Evolutionary conservation across 1,140 invertebrate species (phyloP).

Genomic region (Nomia melanderi): DNA sequence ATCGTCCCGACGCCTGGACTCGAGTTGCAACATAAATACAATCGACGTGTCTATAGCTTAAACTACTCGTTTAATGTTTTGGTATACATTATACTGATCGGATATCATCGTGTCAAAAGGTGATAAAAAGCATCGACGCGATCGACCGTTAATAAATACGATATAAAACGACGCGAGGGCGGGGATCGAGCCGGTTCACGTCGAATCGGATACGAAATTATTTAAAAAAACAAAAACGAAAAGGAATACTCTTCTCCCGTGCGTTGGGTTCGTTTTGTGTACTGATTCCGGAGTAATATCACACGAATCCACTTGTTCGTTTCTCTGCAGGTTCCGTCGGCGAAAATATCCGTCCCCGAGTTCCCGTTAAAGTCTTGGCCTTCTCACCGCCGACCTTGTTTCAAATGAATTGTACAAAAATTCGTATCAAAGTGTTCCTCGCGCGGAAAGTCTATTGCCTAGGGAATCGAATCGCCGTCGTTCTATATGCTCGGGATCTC

Average conservation of each 20-base stretch:
- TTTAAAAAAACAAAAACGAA: too few species aligned
- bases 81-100: constrained; percentile 28
- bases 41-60: constrained; percentile 13
- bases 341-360: not conserved
- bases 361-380: not conserved
- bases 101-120: constrained; percentile 8
- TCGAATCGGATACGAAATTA: not conserved
- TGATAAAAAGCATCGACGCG: constrained; percentile 42
- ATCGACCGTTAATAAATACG: constrained; percentile 25
- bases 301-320: not conserved
- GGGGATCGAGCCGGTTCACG: not conserved
- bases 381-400: not conserved
- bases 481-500: constrained; percentile 73
- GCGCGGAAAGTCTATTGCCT: not conserved
- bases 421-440: constrained; percentile 33
- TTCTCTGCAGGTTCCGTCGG: too few species aligned
- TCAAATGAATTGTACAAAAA: not conserved
- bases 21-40: constrained; percentile 5
- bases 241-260: not conserved
- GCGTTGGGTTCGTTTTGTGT: not conserved
- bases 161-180: constrained; percentile 44
- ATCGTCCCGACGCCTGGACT: not conserved
- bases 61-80: constrained; percentile 20
- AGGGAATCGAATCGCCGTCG: not conserved
- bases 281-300: not conserved